phyloP scores from a whole-genome alignment of 2,888 invertebrate species.

The Archaeoteleia sp. region DNA sequence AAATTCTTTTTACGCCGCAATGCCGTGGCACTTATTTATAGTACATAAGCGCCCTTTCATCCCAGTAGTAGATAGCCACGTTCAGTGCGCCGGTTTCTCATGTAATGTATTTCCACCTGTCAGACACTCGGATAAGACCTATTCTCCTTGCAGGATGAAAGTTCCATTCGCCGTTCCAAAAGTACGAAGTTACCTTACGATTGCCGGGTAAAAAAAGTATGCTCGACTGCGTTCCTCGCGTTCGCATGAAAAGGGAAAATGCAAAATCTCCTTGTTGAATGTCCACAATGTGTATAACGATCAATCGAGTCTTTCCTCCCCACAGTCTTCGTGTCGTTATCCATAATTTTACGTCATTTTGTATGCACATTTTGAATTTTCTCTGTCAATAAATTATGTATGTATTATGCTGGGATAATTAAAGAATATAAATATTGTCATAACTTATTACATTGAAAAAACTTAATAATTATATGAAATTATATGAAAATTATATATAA shows the following conservation, averaged over 20 bases:
- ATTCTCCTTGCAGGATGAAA: conserved; percentile 25
- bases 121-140: conserved; percentile 37
- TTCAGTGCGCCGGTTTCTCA: conserved; percentile 38
- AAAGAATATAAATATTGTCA: too few relatives aligned
- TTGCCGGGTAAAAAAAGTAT: conserved; percentile 9
- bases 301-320: not conserved
- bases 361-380: too few relatives aligned
- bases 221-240: conserved; percentile 6
- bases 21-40: conserved; percentile 38
- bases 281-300: conserved; percentile 18
- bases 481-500: too few relatives aligned
- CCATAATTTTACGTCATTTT: too few relatives aligned
- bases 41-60: conserved; percentile 44
- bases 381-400: too few relatives aligned
- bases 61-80: conserved; percentile 40
- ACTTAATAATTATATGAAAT: too few relatives aligned
- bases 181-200: conserved; percentile 40
- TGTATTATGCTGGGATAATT: too few relatives aligned
- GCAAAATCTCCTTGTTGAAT: conserved; percentile 28
- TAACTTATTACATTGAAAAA: too few relatives aligned
- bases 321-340: too few relatives aligned
- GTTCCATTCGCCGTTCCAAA: conserved; percentile 30
- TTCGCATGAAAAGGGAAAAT: conserved; percentile 13
- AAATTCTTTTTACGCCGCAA: conserved; percentile 32
- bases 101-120: conserved; percentile 47